Percentiles rank a stretch among this genome's conserved stretches.
phyloP scores from a whole-genome alignment of 2,888 invertebrate genomes.

The Antitype chi region DNA sequence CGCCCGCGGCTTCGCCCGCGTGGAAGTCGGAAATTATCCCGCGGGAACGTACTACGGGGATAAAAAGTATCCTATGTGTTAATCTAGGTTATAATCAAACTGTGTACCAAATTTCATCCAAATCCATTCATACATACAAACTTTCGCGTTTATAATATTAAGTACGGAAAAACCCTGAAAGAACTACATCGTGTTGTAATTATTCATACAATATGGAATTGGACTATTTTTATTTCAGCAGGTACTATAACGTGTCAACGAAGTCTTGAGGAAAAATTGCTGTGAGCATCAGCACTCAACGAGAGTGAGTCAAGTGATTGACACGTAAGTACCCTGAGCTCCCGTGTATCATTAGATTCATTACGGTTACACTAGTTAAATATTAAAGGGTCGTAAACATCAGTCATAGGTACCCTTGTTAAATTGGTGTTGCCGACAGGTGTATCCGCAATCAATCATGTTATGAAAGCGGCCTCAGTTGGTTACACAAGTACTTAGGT shows the following conservation, averaged over 20 bases:
- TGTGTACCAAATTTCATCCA: no score
- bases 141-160: no score
- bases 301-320: constrained; percentile 20
- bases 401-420: constrained; percentile 46
- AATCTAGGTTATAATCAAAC: no score
- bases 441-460: constrained; percentile 71
- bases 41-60: no score
- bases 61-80: no score
- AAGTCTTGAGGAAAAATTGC: background rate
- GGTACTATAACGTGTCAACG: background rate
- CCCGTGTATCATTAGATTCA: constrained; percentile 16
- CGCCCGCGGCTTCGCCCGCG: no score
- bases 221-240: background rate
- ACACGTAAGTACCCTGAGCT: background rate
- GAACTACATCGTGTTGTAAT: background rate
- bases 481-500: constrained; percentile 34
- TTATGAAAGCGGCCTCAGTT: constrained; percentile 42
- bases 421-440: constrained; percentile 64
- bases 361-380: constrained; percentile 9
- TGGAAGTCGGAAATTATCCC: no score
- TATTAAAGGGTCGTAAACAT: constrained; percentile 41
- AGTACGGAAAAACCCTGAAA: no score
- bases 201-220: background rate
- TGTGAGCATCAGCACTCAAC: background rate
- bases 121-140: no score